phyloP scores from a whole-genome alignment of 2,888 invertebrate genomes.

The Cryptocephalus primarius region DNA sequence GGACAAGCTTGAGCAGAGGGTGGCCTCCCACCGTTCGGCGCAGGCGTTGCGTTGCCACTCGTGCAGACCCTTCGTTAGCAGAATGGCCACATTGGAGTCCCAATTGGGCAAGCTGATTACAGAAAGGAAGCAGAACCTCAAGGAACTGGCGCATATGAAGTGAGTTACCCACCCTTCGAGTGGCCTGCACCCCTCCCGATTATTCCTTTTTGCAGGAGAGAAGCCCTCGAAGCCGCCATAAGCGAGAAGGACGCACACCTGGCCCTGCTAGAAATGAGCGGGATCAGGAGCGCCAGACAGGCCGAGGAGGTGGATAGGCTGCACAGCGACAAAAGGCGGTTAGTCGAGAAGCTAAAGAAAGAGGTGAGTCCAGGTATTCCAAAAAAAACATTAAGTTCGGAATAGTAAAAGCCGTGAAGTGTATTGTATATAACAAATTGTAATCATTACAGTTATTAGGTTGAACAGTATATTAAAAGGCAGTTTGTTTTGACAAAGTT shows the following conservation, averaged over 20 bases:
- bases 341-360: constrained; percentile 59
- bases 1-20: constrained; percentile 56
- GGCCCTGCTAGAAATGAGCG: constrained; percentile 68
- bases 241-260: constrained; percentile 84
- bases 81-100: constrained; percentile 52
- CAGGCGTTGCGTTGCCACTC: constrained; percentile 57
- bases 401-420: too few relatives aligned
- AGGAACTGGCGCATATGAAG: constrained; percentile 72
- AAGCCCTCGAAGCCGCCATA: constrained; percentile 71
- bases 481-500: too few relatives aligned
- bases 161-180: constrained; percentile 39
- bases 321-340: constrained; percentile 55
- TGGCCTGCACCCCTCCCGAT: too few relatives aligned
- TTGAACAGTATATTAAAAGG: too few relatives aligned
- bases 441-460: too few relatives aligned
- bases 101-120: constrained; percentile 47
- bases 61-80: constrained; percentile 52
- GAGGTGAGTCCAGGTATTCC: constrained; percentile 42
- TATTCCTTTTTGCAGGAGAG: constrained; percentile 49
- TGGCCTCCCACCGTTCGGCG: constrained; percentile 58
- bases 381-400: too few relatives aligned
- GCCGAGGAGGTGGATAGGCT: constrained; percentile 57
- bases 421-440: too few relatives aligned
- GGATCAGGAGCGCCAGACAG: constrained; percentile 52
- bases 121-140: constrained; percentile 57